Conservation (phyloP, 2,888 invertebrate species). For the Apodemia hepburni region DNA sequence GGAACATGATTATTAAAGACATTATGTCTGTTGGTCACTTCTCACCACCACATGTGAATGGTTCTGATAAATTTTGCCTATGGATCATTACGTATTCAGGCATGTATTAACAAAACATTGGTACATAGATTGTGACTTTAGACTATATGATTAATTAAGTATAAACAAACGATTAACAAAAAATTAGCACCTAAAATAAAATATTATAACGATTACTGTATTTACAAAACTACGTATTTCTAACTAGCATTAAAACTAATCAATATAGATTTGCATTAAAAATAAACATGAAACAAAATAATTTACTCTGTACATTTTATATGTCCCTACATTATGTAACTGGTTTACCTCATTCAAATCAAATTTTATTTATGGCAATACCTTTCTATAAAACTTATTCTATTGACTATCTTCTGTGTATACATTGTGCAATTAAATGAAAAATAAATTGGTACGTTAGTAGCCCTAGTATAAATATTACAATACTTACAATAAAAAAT, state of each 20-base stretch:
- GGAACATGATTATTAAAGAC: conserved; percentile 58
- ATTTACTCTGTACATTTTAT: conserved; percentile 70
- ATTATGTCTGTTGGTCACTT: conserved; percentile 64
- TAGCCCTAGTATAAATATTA: not conserved
- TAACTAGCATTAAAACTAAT: conserved; percentile 67
- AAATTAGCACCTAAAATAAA: conserved; percentile 73
- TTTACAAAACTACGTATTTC: conserved; percentile 61
- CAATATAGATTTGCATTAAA: conserved; percentile 54
- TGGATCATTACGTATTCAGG: conserved; percentile 28
- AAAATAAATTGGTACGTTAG: not conserved
- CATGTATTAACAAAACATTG: conserved; percentile 30
- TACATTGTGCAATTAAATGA: conserved; percentile 23
- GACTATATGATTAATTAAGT: conserved; percentile 40
- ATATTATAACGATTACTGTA: conserved; percentile 67
- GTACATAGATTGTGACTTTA: conserved; percentile 55
- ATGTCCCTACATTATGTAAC: conserved; percentile 47
- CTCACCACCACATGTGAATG: conserved; percentile 63
- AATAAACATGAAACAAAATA: conserved; percentile 68
- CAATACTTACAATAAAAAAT: conserved; percentile 10
- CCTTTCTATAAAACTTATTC: conserved; percentile 38
- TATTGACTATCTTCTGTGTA: conserved; percentile 35
- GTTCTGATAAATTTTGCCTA: conserved; percentile 75
- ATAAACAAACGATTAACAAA: conserved; percentile 42
- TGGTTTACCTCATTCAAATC: conserved; percentile 50
- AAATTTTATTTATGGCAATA: conserved; percentile 68